Conservation (phyloP, 92 coral and sea anemone species). For the Umimayanthus chanpuru region DNA sequence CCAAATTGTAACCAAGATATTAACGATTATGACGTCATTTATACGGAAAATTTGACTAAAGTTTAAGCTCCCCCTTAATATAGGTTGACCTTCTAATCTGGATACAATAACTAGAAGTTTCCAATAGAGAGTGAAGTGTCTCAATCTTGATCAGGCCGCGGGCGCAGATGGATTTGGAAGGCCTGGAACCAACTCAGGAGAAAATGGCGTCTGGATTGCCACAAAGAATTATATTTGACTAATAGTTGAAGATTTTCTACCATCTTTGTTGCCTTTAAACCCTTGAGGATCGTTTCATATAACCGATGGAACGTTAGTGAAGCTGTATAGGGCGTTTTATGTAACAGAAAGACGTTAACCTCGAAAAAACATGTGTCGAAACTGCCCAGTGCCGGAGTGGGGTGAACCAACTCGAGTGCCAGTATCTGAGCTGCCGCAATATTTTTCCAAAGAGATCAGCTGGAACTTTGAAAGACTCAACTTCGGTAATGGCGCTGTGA, state of each 20-base stretch:
- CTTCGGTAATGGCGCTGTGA: constrained; percentile 90
- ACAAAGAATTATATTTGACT: neutral
- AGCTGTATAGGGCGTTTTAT: neutral
- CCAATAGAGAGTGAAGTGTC: too few relatives aligned
- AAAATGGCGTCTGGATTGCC: constrained; percentile 22
- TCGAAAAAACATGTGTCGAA: constrained; percentile 76
- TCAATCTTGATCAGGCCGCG: neutral
- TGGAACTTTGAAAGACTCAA: constrained; percentile 96
- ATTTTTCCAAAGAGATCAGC: constrained; percentile 91
- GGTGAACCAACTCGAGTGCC: constrained; percentile 83
- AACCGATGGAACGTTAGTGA: neutral
- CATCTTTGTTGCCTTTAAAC: neutral
- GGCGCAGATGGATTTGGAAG: neutral
- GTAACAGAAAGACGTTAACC: neutral
- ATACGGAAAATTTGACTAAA: too few relatives aligned
- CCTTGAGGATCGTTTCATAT: neutral
- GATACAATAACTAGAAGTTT: too few relatives aligned
- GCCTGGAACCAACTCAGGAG: constrained; percentile 11
- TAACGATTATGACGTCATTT: too few relatives aligned
- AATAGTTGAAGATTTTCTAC: neutral
- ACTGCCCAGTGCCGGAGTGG: constrained; percentile 97
- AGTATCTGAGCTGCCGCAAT: constrained; percentile 81
- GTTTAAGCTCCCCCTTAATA: too few relatives aligned
- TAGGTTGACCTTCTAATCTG: too few relatives aligned
- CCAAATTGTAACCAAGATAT: too few relatives aligned